A percentile compares a stretch with the other conserved stretches of the same genome.
phyloP scores from a whole-genome alignment of 2,888 invertebrate species.

The Philereme vetulata region DNA sequence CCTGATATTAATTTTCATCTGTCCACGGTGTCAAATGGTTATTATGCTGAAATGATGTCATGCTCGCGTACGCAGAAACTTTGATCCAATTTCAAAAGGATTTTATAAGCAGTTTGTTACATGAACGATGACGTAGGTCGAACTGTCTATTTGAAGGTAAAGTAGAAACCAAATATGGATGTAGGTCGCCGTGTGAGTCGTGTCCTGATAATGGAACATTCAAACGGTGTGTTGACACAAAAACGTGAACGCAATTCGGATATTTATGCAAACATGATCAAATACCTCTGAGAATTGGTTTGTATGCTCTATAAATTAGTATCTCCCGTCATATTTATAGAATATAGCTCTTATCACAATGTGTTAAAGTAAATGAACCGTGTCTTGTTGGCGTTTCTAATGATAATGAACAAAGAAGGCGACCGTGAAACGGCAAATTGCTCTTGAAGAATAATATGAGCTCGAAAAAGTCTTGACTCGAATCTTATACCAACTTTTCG shows the following conservation, averaged over 20 bases:
- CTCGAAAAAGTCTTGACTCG: slow-evolving; percentile 51
- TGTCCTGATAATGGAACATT: slow-evolving; percentile 60
- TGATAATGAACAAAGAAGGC: slow-evolving; percentile 46
- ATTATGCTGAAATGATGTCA: slow-evolving; percentile 50
- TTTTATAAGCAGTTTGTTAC: slow-evolving; percentile 7
- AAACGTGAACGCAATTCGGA: slow-evolving; percentile 54
- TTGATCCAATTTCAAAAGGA: slow-evolving; percentile 31
- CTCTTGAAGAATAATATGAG: slow-evolving; percentile 55
- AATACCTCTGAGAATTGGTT: slow-evolving; percentile 31
- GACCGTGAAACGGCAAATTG: slow-evolving; percentile 45
- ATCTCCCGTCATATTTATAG: slow-evolving; percentile 2
- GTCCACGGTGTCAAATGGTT: slow-evolving; percentile 41
- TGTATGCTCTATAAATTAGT: slow-evolving; percentile 5
- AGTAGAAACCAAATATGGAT: slow-evolving; percentile 59
- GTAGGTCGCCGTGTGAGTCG: slow-evolving; percentile 53
- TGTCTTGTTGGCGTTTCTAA: slow-evolving; percentile 44
- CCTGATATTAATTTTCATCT: slow-evolving; percentile 53
- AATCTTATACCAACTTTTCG: slow-evolving; percentile 68
- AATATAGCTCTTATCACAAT: slow-evolving; percentile 13
- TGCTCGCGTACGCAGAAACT: slow-evolving; percentile 34
- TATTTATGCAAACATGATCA: slow-evolving; percentile 45
- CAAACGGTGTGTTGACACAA: slow-evolving; percentile 59
- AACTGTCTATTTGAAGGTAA: slow-evolving; percentile 45
- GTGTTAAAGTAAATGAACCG: slow-evolving; percentile 29
- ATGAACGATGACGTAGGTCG: slow-evolving; percentile 41